These are phyloP conservation scores for Kobus ellipsiprymnus DNA, from an alignment of 2,113 vertebrate species.

Conservation along the genomic window DNA sequence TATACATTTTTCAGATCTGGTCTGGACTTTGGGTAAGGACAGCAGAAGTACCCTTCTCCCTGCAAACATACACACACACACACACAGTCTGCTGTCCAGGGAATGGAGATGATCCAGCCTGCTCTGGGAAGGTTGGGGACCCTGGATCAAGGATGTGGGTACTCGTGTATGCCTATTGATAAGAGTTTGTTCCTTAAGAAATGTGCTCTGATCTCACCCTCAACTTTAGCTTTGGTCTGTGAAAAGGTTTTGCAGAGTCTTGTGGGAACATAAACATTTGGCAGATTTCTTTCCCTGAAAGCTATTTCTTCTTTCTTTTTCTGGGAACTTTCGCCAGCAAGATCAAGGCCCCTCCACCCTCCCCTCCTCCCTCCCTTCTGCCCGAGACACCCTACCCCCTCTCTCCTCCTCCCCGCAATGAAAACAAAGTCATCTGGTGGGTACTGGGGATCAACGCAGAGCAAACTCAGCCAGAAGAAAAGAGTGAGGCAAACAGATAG, in stretches of 20 bases:
- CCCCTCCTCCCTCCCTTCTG: slow-evolving; percentile 25
- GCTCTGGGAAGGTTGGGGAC: neutral
- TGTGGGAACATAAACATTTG: slow-evolving; percentile 74
- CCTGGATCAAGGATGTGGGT: neutral
- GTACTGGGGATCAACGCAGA: slow-evolving; percentile 19
- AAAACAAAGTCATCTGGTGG: slow-evolving; percentile 63
- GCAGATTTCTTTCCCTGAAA: slow-evolving; percentile 68
- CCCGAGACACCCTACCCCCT: neutral
- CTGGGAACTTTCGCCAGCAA: slow-evolving; percentile 65
- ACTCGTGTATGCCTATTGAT: slow-evolving; percentile 18
- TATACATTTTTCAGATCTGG: neutral
- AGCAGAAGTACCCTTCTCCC: accelerated
- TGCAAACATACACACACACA: neutral
- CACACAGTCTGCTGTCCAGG: neutral
- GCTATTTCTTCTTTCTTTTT: slow-evolving; percentile 72
- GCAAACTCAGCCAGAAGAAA: slow-evolving; percentile 43
- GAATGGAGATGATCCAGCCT: neutral
- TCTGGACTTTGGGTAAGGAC: neutral
- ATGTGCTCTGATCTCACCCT: slow-evolving; percentile 46
- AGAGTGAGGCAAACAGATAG: slow-evolving; percentile 23
- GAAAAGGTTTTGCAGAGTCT: slow-evolving; percentile 65
- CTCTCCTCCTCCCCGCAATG: neutral
- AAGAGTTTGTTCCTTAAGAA: slow-evolving; percentile 45
- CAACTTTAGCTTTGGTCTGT: slow-evolving; percentile 64
- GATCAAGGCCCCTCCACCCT: slow-evolving; percentile 56